Evolutionary conservation across 2,888 invertebrate species (phyloP), one percentile per base, ranked within the genome.

Genomic region (Theretra japonica): DNA sequence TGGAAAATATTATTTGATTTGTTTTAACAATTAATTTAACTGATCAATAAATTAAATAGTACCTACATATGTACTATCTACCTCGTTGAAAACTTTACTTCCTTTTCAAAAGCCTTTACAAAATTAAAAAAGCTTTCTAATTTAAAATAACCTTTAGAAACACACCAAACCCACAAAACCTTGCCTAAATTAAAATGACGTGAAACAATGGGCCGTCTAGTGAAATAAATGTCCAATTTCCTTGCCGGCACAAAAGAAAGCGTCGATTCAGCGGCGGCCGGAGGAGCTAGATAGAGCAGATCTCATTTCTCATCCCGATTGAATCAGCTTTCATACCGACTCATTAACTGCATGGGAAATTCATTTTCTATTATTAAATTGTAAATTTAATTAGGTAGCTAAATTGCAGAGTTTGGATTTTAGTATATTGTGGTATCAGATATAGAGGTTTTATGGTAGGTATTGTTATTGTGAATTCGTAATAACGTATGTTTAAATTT

Each of bases 151-250:
- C 23, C n/a, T 21, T 19, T 50, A 19, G 2, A 33, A 41, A 21
- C 62, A 17, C 15, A 6, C 2, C 23, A 5, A 30, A 23, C 7
- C n/a, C 7, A 28, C 60, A 17, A 33, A 60, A 19, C 30, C 30
- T n/a, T 23, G 23, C 21, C 48, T 7, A 65, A 65, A 65, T 65
- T 62, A 23, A 65, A 65, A 65, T 48, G 23, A 23, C 21, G 48
- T 65, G 23, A 17, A 62, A 65, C 65, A 65, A 65, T 65, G 65
- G 65, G 17, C 65, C 60, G 33, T 60, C 60, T 65, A 65, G 65
- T 48, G 65, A 65, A 65, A 65, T 48, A 65, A 65, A 65, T 65
- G 65, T 70, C 58, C 69, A 70, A 70, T 70, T 41, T 70, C 69
- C 69, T 58, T 70, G 33, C 57, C 33, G 6, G 69, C 21, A 58